Conservation (phyloP, 1,140 invertebrate species). For the Ephestia elutella region DNA sequence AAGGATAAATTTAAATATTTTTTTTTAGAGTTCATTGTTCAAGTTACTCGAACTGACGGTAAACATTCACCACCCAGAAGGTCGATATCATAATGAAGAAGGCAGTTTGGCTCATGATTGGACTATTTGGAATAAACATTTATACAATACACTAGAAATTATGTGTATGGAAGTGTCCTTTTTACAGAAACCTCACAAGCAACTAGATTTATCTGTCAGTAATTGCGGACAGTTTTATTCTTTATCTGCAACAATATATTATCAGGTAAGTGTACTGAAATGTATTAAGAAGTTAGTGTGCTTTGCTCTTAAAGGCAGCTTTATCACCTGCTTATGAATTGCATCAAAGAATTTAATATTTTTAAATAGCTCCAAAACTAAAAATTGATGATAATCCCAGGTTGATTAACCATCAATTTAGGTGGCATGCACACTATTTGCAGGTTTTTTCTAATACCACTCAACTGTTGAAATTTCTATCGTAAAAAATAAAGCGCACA, state of each 20-base stretch:
- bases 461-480: too few relatives aligned
- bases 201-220: slow-evolving; percentile 22
- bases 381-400: too few relatives aligned
- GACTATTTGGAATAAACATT: slow-evolving; percentile 47
- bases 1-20: slow-evolving; percentile 8
- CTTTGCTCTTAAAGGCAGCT: too few relatives aligned
- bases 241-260: slow-evolving; percentile 45
- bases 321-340: too few relatives aligned
- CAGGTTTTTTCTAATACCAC: too few relatives aligned
- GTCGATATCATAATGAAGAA: slow-evolving; percentile 30
- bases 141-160: slow-evolving; percentile 52
- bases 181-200: slow-evolving; percentile 39
- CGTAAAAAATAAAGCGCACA: too few relatives aligned
- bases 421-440: too few relatives aligned
- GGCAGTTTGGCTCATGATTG: slow-evolving; percentile 41
- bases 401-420: too few relatives aligned
- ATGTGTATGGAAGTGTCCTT: slow-evolving; percentile 43
- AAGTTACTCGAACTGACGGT: slow-evolving; percentile 38
- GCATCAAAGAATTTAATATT: too few relatives aligned
- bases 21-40: slow-evolving; percentile 45
- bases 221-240: slow-evolving; percentile 34
- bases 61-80: slow-evolving; percentile 43
- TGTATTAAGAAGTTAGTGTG: neutral
- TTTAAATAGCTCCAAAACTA: too few relatives aligned
- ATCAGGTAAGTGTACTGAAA: slow-evolving; percentile 34